These are phyloP conservation scores for Drosophila percnosoma DNA, from an alignment of 2,888 invertebrate species.

Conservation along the genomic window DNA sequence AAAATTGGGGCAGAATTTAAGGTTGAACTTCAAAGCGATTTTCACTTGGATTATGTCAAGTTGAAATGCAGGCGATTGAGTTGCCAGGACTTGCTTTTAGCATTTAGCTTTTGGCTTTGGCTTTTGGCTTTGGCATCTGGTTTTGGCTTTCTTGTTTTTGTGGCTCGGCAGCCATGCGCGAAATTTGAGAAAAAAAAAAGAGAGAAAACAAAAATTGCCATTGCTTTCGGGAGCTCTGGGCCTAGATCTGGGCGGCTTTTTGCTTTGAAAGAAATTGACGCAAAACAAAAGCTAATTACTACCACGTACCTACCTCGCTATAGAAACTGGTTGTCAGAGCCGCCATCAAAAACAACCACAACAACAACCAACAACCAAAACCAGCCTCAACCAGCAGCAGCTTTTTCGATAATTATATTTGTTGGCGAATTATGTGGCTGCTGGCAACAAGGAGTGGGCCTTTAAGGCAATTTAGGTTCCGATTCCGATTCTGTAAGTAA, in stretches of 20 bases:
- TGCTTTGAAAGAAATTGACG: conserved; percentile 48
- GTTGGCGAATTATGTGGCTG: conserved; percentile 6
- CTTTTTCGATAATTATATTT: conserved; percentile 53
- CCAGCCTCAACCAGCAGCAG: conserved; percentile 8
- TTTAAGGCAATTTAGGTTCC: conserved; percentile 12
- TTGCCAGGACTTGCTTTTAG: conserved; percentile 15
- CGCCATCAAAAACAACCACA: conserved; percentile 28
- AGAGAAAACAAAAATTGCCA: conserved; percentile 22
- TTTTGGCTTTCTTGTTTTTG: conserved; percentile 35
- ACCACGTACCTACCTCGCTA: conserved; percentile 53
- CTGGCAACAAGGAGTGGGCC: conserved; percentile 6
- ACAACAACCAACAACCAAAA: conserved; percentile 22
- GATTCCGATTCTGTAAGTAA: not conserved
- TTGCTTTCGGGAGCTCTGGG: conserved; percentile 28
- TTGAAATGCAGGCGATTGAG: conserved; percentile 23
- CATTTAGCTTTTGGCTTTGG: conserved; percentile 16
- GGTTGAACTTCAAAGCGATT: conserved; percentile 2
- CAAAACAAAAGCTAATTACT: conserved; percentile 65
- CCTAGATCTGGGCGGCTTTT: conserved; percentile 51
- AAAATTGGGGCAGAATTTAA: not conserved
- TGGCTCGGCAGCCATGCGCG: conserved; percentile 43
- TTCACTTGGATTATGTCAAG: conserved; percentile 2
- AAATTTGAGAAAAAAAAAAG: conserved; percentile 54
- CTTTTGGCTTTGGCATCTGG: conserved; percentile 22
- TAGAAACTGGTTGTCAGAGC: conserved; percentile 57